phyloP scores from a whole-genome alignment of 2,888 invertebrate genomes.

The Erebia ligea region DNA sequence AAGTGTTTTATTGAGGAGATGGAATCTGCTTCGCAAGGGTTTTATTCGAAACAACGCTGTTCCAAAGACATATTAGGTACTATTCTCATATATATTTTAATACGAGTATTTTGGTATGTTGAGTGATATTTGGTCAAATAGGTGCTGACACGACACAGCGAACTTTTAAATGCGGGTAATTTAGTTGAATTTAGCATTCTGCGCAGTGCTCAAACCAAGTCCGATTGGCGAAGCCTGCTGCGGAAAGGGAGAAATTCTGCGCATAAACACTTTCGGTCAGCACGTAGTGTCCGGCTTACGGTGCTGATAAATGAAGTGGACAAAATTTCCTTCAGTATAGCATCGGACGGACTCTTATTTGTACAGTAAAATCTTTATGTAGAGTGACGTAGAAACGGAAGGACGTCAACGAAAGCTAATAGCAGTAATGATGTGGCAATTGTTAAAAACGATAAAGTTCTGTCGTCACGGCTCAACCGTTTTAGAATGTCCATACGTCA shows the following conservation, averaged over 20 bases:
- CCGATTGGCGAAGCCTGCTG: no score
- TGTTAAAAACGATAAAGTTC: constrained; percentile 28
- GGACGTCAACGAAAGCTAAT: constrained; percentile 30
- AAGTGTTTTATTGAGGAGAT: constrained; percentile 3
- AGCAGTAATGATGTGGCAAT: constrained; percentile 28
- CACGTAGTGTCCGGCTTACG: no score
- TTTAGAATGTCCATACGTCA: constrained; percentile 22
- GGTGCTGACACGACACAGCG: no score
- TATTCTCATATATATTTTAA: neutral
- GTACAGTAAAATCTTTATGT: constrained; percentile 6
- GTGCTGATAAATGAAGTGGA: no score
- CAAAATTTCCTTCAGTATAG: no score
- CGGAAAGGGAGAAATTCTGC: no score
- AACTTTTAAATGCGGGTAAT: no score
- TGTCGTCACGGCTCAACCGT: constrained; percentile 27
- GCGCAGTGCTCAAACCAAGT: no score
- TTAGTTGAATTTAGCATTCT: no score
- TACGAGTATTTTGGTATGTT: neutral
- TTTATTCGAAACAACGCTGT: neutral
- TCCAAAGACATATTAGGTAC: neutral
- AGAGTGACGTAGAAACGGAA: constrained; percentile 20
- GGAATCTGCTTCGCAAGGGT: constrained; percentile 7
- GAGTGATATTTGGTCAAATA: no score
- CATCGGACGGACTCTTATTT: neutral
- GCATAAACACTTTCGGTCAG: no score